phyloP scores from a whole-genome alignment of 2,888 invertebrate genomes.

The Cinara cedri region DNA sequence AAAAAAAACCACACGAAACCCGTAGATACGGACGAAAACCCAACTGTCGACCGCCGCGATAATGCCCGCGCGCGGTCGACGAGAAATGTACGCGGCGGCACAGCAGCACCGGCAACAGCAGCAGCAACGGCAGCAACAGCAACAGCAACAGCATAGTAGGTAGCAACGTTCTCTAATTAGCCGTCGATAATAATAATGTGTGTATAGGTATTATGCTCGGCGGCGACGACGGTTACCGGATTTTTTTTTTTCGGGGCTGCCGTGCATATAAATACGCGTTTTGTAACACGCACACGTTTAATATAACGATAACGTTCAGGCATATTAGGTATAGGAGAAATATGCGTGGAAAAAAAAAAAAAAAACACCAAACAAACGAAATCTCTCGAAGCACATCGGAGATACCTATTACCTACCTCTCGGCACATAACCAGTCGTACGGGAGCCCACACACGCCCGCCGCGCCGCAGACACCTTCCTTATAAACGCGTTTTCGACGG shows the following conservation, averaged over 20 bases:
- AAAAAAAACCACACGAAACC: neutral
- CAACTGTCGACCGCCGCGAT: neutral
- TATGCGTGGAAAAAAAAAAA: no score
- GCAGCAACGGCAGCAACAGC: no score
- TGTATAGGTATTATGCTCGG: neutral
- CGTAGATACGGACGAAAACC: neutral
- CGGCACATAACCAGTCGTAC: neutral
- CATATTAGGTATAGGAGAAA: no score
- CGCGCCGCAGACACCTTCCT: neutral
- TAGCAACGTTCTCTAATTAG: slow-evolving; percentile 37
- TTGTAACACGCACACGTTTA: no score
- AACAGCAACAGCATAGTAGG: neutral
- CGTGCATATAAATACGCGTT: neutral
- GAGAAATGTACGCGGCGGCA: no score
- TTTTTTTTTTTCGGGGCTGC: no score
- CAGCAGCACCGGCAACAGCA: no score
- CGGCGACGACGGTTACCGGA: neutral
- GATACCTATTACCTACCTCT: no score
- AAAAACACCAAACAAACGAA: slow-evolving; percentile 16
- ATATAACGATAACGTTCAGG: no score
- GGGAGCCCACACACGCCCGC: slow-evolving; percentile 47
- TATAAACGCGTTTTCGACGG: neutral
- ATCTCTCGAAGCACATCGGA: slow-evolving; percentile 20
- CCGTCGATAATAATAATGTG: slow-evolving; percentile 15
- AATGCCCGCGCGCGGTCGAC: no score